Percentiles rank a stretch among this genome's conserved stretches.
Evolutionary conservation across 2,888 invertebrate genomes (phyloP).

Genomic region (Scaptomyza flava): DNA sequence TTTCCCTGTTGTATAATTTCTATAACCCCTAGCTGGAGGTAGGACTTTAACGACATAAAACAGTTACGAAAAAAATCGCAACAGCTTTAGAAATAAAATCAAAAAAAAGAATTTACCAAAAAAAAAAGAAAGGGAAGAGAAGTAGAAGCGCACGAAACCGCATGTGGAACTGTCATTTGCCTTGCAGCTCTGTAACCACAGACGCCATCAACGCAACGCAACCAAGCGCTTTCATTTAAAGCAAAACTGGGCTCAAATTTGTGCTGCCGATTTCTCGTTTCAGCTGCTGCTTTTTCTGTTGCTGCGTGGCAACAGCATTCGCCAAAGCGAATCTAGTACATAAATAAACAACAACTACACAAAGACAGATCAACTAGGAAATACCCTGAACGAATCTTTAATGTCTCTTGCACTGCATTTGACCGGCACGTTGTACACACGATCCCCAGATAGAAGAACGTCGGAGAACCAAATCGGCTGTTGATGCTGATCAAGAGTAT

Average conservation of each 20-base stretch:
- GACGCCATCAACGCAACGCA: constrained; percentile 54
- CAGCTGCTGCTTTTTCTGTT: constrained; percentile 21
- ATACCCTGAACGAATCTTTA: no score
- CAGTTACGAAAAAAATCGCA: constrained; percentile 5
- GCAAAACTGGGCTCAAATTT: constrained; percentile 67
- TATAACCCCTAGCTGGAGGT: neutral
- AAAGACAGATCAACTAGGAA: constrained; percentile 31
- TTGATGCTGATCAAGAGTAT: no score
- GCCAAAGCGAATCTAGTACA: constrained; percentile 52
- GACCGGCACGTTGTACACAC: no score
- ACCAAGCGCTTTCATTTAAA: constrained; percentile 73
- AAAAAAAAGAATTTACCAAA: neutral
- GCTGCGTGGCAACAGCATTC: constrained; percentile 29
- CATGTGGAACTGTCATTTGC: constrained; percentile 58
- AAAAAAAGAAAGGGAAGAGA: neutral
- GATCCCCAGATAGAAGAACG: no score
- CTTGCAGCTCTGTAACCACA: constrained; percentile 56
- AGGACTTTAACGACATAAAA: constrained; percentile 10
- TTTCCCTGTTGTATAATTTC: neutral
- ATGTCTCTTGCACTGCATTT: no score
- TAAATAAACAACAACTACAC: constrained; percentile 62
- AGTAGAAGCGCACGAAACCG: constrained; percentile 40
- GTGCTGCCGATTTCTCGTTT: constrained; percentile 55
- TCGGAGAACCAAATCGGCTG: no score
- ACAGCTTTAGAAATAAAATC: no score